Conservation (phyloP, 2,888 invertebrate species). For the Camptogramma bilineatum region DNA sequence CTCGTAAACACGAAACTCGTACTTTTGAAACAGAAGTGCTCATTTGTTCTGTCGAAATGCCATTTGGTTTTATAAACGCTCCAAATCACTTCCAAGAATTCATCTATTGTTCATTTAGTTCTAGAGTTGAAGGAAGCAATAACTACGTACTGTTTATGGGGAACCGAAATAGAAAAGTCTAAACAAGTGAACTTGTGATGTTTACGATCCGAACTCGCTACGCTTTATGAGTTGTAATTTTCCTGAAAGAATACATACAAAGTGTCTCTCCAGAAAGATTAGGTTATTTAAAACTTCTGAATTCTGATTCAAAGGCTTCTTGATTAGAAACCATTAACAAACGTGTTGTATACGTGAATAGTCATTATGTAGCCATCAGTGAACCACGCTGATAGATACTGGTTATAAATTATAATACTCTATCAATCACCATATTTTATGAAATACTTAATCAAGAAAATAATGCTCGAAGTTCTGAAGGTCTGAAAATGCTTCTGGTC, state of each 20-base stretch:
- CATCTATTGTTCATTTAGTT: not conserved
- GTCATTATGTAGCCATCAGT: not conserved
- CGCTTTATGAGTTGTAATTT: slow-evolving; percentile 13
- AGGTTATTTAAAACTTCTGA: not conserved
- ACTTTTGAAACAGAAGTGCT: not conserved
- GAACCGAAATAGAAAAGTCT: slow-evolving; percentile 24
- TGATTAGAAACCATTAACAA: no score
- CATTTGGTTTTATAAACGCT: not conserved
- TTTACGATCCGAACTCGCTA: slow-evolving; percentile 11
- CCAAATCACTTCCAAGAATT: not conserved
- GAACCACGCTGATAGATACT: not conserved
- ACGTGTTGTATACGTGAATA: no score
- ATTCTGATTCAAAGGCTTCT: no score
- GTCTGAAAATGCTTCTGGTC: not conserved
- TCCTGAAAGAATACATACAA: not conserved
- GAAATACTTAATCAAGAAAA: no score
- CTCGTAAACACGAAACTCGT: not conserved
- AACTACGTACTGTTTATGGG: slow-evolving; percentile 3
- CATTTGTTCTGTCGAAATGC: not conserved
- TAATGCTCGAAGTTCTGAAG: not conserved
- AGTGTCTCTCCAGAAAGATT: not conserved
- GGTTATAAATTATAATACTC: not conserved
- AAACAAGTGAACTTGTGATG: slow-evolving; percentile 16
- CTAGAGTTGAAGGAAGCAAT: not conserved
- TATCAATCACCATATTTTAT: not conserved